A percentile compares a stretch with the other conserved stretches of the same genome.
phyloP scores from a whole-genome alignment of 2,113 vertebrate species.

The Hucho hucho region DNA sequence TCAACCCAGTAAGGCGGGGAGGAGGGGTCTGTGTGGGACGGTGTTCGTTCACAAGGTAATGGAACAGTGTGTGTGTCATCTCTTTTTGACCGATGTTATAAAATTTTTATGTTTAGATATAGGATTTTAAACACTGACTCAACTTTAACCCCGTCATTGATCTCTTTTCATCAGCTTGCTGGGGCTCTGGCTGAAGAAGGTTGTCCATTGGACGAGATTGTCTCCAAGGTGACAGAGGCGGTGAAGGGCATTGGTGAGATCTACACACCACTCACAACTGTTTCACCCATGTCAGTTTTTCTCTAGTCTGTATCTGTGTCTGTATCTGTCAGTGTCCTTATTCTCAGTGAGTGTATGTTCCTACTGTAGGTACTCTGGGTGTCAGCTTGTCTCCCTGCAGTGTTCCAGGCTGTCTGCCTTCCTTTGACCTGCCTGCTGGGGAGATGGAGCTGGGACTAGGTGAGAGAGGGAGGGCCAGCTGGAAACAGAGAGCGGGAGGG shows the following conservation, averaged over 20 bases:
- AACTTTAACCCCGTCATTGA: neutral
- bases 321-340: no score
- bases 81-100: no score
- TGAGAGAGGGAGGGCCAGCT: constrained; percentile 62
- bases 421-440: constrained; percentile 82
- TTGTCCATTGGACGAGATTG: constrained; percentile 78
- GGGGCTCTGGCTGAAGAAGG: constrained; percentile 89
- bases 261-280: no score
- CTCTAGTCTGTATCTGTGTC: neutral
- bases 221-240: constrained; percentile 62
- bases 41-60: constrained; percentile 87
- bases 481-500: no score
- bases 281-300: neutral
- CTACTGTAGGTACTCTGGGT: constrained; percentile 83
- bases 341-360: neutral
- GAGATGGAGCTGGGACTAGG: constrained; percentile 93
- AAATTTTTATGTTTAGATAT: no score
- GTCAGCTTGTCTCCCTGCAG: constrained; percentile 92
- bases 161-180: constrained; percentile 74
- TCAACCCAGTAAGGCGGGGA: constrained; percentile 79
- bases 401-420: constrained; percentile 84
- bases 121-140: no score
- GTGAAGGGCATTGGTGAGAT: constrained; percentile 78
- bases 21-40: constrained; percentile 86
- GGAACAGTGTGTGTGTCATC: neutral